Evolutionary conservation across 2,113 vertebrate genomes (phyloP).

Genomic region (Benitochromis conjunctus): DNA sequence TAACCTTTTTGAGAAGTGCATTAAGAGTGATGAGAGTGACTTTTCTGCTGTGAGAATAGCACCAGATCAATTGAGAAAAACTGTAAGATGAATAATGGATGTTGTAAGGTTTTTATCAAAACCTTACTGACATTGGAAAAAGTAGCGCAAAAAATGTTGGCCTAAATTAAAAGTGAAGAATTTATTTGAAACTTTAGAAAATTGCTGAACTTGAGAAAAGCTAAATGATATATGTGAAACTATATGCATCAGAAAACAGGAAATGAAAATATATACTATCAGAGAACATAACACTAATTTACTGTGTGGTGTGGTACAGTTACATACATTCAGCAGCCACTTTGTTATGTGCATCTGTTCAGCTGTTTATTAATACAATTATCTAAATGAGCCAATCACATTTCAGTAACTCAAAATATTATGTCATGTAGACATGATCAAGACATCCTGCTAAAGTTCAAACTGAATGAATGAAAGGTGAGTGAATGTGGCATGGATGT

Average conservation of each 20-base stretch:
- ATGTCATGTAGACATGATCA: neutral
- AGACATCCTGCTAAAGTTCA: neutral
- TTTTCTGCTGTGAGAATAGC: neutral
- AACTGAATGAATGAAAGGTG: neutral
- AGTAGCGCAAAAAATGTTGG: accelerated
- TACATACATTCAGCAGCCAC: neutral
- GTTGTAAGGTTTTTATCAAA: neutral
- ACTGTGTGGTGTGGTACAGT: no score
- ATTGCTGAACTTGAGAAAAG: neutral
- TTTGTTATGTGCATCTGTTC: neutral
- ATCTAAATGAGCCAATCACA: neutral
- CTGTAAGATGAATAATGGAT: neutral
- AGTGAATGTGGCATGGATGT: neutral
- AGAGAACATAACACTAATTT: neutral
- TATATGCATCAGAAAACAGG: neutral
- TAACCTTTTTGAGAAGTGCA: neutral
- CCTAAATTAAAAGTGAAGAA: neutral
- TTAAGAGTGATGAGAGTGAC: neutral
- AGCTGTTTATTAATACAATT: neutral
- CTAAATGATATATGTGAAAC: neutral
- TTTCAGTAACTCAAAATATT: neutral
- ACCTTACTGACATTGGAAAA: no score
- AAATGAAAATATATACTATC: neutral
- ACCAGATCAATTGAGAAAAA: neutral
- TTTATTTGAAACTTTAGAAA: neutral